Evolutionary conservation across 2,113 vertebrate genomes (phyloP).

Genomic region (Danio rerio): DNA sequence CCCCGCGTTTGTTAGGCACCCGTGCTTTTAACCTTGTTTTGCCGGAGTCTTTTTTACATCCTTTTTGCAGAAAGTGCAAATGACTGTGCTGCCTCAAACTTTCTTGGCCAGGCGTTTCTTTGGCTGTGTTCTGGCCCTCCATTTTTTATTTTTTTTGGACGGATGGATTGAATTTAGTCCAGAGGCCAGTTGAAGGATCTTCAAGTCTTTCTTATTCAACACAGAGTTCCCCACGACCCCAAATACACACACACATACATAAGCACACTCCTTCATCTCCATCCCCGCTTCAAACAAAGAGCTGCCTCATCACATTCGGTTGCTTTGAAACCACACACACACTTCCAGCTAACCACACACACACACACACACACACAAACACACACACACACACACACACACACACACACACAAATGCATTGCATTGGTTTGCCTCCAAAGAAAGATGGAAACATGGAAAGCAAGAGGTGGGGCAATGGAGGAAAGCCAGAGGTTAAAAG

Average conservation of each 20-base stretch:
- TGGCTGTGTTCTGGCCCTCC: constrained; percentile 10
- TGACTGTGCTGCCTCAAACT: not conserved
- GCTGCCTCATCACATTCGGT: constrained; percentile 45
- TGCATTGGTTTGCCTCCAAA: constrained; percentile 3
- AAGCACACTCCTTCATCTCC: constrained; percentile 11
- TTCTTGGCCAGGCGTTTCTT: not conserved
- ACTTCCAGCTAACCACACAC: not conserved
- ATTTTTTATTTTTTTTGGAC: not conserved
- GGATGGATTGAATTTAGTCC: constrained; percentile 15
- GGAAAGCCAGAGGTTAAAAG: constrained; percentile 36
- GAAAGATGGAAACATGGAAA: constrained; percentile 38
- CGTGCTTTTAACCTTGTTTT: constrained; percentile 5
- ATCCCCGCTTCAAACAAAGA: constrained; percentile 33
- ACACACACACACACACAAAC: constrained; percentile 1
- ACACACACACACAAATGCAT: not conserved
- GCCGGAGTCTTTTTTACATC: not conserved
- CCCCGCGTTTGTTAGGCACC: not conserved
- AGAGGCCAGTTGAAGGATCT: constrained; percentile 35
- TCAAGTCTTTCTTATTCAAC: constrained; percentile 41
- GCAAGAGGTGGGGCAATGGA: constrained; percentile 1
- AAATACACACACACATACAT: constrained; percentile 20
- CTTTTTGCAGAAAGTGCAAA: constrained; percentile 15
- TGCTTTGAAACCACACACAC: constrained; percentile 35
- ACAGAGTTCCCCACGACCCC: constrained; percentile 1
- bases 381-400: constrained; percentile 23